These are phyloP conservation scores for Blera fallax DNA, from an alignment of 2,888 invertebrate genomes.

Conservation along the genomic window DNA sequence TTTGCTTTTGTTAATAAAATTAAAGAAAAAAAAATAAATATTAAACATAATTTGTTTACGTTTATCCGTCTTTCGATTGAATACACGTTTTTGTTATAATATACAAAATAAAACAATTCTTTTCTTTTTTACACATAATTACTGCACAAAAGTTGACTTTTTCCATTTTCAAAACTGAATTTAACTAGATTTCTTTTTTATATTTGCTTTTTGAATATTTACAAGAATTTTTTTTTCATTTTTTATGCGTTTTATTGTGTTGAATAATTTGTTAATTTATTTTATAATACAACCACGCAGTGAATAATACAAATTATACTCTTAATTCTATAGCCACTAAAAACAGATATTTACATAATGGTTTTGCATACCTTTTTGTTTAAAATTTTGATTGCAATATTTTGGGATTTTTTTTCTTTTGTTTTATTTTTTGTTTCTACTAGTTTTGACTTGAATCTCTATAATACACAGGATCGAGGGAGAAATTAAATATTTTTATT, in stretches of 20 bases:
- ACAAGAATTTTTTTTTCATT: slow-evolving; percentile 7
- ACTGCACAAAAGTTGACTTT: not conserved
- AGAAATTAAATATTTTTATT: slow-evolving; percentile 24
- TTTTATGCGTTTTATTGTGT: slow-evolving; percentile 12
- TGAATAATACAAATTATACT: slow-evolving; percentile 58
- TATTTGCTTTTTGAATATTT: slow-evolving; percentile 13
- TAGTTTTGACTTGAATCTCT: slow-evolving; percentile 48
- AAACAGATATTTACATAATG: slow-evolving; percentile 51
- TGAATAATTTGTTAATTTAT: slow-evolving; percentile 14
- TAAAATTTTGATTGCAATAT: slow-evolving; percentile 20
- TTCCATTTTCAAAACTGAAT: not conserved
- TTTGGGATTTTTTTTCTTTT: not conserved
- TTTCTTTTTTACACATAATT: slow-evolving; percentile 26
- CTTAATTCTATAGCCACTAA: slow-evolving; percentile 40
- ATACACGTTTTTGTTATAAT: slow-evolving; percentile 12
- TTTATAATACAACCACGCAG: slow-evolving; percentile 63
- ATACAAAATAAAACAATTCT: slow-evolving; percentile 15
- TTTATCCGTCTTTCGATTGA: not conserved
- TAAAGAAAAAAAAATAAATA: slow-evolving; percentile 44
- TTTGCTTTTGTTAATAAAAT: not conserved
- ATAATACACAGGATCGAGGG: slow-evolving; percentile 13
- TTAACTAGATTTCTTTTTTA: not conserved
- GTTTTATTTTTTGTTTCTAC: slow-evolving; percentile 13
- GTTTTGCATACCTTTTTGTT: not conserved
- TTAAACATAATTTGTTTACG: not conserved